phyloP scores from a whole-genome alignment of 2,113 vertebrate genomes.

The Chrysochloris asiatica region DNA sequence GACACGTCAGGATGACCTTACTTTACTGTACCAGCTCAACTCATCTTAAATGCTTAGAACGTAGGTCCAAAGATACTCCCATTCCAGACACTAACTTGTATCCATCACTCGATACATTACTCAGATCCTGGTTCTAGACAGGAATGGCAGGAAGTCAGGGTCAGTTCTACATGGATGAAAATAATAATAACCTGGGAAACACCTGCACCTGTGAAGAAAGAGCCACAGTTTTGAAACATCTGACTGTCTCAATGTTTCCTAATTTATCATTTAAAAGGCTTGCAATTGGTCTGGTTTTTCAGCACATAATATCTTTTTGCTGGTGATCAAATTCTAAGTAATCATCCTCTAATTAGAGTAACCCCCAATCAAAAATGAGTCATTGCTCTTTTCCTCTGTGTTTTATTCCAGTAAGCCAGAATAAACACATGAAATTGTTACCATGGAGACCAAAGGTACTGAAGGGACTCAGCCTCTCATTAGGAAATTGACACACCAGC shows the following conservation, averaged over 20 bases:
- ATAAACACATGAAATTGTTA: slow-evolving; percentile 65
- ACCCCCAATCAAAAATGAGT: slow-evolving; percentile 77
- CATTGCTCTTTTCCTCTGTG: slow-evolving; percentile 65
- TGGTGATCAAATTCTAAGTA: slow-evolving; percentile 68
- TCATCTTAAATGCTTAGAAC: slow-evolving; percentile 65
- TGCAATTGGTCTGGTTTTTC: slow-evolving; percentile 46
- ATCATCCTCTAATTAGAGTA: slow-evolving; percentile 74
- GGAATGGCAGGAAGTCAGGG: slow-evolving; percentile 82
- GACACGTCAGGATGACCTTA: slow-evolving; percentile 26
- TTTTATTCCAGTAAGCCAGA: slow-evolving; percentile 67
- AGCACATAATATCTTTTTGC: slow-evolving; percentile 54
- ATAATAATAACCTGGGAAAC: slow-evolving; percentile 82
- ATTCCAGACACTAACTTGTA: slow-evolving; percentile 74
- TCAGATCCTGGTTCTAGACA: slow-evolving; percentile 81
- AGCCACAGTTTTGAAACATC: slow-evolving; percentile 74
- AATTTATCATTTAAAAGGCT: slow-evolving; percentile 72
- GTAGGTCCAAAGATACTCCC: slow-evolving; percentile 75
- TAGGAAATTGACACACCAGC: slow-evolving; percentile 76
- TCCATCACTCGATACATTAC: slow-evolving; percentile 85
- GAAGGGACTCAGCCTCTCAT: slow-evolving; percentile 55
- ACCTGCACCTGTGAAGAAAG: slow-evolving; percentile 83
- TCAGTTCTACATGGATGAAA: slow-evolving; percentile 83
- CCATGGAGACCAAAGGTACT: slow-evolving; percentile 68
- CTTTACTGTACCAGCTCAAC: slow-evolving; percentile 60
- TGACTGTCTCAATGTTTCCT: slow-evolving; percentile 68